Conservation (phyloP, 2,113 vertebrate species). For the Manacus vitellinus region DNA sequence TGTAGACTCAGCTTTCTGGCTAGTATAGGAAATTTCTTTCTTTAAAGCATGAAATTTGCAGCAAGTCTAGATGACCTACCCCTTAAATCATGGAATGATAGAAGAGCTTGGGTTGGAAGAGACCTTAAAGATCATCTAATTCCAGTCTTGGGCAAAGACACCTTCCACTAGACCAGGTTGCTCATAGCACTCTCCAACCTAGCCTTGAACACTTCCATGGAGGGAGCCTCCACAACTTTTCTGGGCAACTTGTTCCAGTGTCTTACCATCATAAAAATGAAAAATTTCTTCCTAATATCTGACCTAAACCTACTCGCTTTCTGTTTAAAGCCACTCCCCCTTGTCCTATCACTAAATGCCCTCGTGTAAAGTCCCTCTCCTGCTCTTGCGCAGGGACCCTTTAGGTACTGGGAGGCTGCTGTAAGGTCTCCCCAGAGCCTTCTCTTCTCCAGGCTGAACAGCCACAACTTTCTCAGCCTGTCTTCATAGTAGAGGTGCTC, state of each 20-base stretch:
- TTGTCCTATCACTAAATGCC: background rate
- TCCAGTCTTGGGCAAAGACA: too few relatives aligned
- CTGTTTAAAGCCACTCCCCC: background rate
- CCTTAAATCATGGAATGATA: background rate
- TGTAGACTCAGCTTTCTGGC: background rate
- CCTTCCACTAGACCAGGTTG: background rate
- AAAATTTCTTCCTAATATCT: background rate
- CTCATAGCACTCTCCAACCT: background rate
- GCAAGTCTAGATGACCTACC: background rate
- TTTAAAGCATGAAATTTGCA: background rate
- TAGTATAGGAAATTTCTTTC: background rate
- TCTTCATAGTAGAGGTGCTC: background rate
- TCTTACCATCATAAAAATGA: background rate
- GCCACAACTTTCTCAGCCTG: background rate
- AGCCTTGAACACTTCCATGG: background rate
- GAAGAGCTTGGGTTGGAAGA: background rate
- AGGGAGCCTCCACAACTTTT: background rate
- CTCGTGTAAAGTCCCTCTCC: background rate
- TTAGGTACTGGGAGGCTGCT: background rate
- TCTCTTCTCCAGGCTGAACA: background rate
- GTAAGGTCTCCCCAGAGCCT: too few relatives aligned
- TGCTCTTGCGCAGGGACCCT: background rate
- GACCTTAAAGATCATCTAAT: background rate
- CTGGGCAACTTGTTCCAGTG: background rate
- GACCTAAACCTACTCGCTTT: background rate